Base-by-base conservation (phyloP, 2,113 vertebrate species). In the Periophthalmus modestus region DNA sequence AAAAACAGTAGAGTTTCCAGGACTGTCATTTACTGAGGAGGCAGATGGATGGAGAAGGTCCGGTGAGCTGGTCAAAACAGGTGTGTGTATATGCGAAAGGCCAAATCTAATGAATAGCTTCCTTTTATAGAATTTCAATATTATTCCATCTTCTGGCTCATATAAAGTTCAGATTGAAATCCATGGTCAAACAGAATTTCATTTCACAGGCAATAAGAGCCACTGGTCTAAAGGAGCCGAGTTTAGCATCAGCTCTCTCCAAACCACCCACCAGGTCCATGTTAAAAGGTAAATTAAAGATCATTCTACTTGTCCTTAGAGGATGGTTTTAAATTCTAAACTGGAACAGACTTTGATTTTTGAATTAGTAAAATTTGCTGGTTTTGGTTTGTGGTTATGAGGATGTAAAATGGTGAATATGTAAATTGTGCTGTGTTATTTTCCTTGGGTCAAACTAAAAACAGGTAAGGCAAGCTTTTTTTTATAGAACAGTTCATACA, bases 71-170 rank as follows among this genome's bases (percentile, higher is more conserved):
- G n/a, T 80, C 61, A 73, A 74, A 73, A 70, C 61, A 72, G 72
- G 67, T 24, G 19, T 66, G 58, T 69, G 62, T 47, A 54, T 69
- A 67, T 67, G 71, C 75, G 67, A 75, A 82, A 80, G 74, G 77
- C 71, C 77, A 80, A 19, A 75, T 80, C 72, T 78, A 78, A 84
- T 84, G 67, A 82, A 79, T 67, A 48, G 34, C 59, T 62, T 75
- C 69, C 65, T 28, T 46, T 66, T 68, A 73, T 80, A 80, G 69
- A 70, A 75, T 50, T 73, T 78, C 72, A 82, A 82, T 80, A 84
- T 73, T 59, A 61, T 55, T 66, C 55, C 73, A 71, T 75, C 73
- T 80, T 55, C 1, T 57, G 28, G 10, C 67, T 71, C 50, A 79
- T 71, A 69, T 63, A 48, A 16, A 77, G 4, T 55, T 66, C 14